Evolutionary conservation across 2,797 vertebrate genomes (phyloP), one percentile per base, ranked within the genome.

Genomic region (Poecilia wingei): DNA sequence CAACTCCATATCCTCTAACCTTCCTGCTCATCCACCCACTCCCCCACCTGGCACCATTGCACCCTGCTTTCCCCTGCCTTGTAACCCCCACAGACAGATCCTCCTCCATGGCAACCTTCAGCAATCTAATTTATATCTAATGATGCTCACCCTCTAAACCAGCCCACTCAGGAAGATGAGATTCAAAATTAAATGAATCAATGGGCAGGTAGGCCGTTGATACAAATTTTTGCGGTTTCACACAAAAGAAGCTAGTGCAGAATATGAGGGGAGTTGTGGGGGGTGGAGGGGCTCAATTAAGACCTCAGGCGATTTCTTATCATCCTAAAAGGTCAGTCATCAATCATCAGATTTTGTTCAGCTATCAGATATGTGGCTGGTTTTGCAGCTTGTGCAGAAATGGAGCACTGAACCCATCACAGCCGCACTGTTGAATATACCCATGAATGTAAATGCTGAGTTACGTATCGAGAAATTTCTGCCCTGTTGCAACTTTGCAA

Each of bases 51-150:
- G 82, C 88, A 80, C 76, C 85, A 91, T 78, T 83, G 39, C 85
- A 87, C 88, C 75, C 86, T 18, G 73, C 83, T 82, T 82, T 70
- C 80, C 81, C 86, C 79, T 84, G 86, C 87, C 82, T 91, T 72
- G 84, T 88, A 92, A 89, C 91, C 84, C 68, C 86, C 88, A 84
- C 80, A 75, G 86, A 91, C 36, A 76, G 76, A 83, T 83, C 68
- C 86, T 90, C 90, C 81, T 77, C 93, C 89, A 92, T 82, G 84
- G 82, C 80, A 93, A 91, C 87, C 79, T 83, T 70, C 51, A 70
- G 85, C 79, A 87, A 92, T 94, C 81, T 89, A 88, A 94, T 93
- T 92, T 88, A 85, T 90, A 90, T 91, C 89, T 92, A 92, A 92
- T 90, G 90, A 91, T 81, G 85, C 74, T 83, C 78, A 81, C 85